Conservation (phyloP, 2,888 invertebrate genomes). For the Alviniconcha strummeri region DNA sequence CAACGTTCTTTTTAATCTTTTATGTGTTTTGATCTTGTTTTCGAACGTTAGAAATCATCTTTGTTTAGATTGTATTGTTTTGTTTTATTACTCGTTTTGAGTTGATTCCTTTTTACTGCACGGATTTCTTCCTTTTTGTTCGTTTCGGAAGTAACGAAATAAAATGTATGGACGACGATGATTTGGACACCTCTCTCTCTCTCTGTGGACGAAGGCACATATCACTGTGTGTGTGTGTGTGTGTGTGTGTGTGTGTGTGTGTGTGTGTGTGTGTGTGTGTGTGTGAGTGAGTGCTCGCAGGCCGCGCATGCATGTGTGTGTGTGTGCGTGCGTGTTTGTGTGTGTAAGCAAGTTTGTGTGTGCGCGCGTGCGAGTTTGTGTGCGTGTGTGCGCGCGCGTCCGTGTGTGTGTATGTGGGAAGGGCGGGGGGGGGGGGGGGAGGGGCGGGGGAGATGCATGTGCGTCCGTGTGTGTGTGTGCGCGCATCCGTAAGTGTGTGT, state of each 20-base stretch:
- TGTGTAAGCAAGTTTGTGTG: no score
- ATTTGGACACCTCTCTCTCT: background rate
- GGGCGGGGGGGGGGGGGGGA: background rate
- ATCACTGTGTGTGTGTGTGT: slow-evolving; percentile 1
- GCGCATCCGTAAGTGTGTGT: background rate
- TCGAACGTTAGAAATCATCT: no score
- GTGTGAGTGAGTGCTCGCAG: no score
- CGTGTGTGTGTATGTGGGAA: no score
- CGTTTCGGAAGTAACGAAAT: background rate
- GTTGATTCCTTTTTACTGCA: background rate
- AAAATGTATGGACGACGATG: background rate
- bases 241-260: background rate
- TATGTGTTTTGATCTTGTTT: background rate
- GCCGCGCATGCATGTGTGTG: no score
- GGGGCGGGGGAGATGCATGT: background rate
- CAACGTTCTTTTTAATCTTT: no score
- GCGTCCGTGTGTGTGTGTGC: no score
- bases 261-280: background rate
- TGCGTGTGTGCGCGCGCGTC: no score
- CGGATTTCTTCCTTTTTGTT: background rate
- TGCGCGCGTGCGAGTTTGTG: no score
- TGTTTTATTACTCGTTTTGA: background rate
- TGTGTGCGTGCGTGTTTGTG: no score
- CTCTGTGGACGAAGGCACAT: background rate
- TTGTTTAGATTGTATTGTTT: background rate